Evolutionary conservation across 2,888 invertebrate species (phyloP).

Genomic region (Rhodophaea formosa): DNA sequence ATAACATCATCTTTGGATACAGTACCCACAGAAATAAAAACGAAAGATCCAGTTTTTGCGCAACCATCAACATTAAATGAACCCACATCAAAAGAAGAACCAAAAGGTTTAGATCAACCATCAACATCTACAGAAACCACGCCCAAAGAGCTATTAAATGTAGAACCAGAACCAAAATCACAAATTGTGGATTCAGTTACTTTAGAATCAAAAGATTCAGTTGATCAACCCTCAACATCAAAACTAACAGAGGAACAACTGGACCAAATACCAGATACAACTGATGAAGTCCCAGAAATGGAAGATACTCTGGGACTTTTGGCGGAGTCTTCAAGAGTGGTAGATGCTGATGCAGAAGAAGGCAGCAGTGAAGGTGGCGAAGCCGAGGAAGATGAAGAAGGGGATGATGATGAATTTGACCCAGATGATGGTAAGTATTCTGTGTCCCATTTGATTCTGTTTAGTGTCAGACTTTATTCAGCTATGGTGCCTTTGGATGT

Average conservation of each 20-base stretch:
- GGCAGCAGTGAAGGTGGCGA: constrained; percentile 32
- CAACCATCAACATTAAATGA: no score
- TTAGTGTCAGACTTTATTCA: no score
- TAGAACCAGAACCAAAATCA: neutral
- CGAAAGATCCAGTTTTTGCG: neutral
- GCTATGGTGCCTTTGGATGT: no score
- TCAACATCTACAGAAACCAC: neutral
- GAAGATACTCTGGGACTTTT: constrained; percentile 64
- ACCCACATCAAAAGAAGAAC: no score
- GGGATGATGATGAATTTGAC: constrained; percentile 41
- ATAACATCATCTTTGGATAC: no score
- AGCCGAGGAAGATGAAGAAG: constrained; percentile 57
- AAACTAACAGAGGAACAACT: neutral
- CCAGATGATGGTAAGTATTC: constrained; percentile 40
- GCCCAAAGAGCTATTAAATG: neutral
- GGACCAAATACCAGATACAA: constrained; percentile 17
- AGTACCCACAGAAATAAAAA: neutral
- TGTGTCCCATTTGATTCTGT: no score
- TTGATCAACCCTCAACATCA: constrained; percentile 12
- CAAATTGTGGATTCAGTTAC: no score
- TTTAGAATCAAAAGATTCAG: no score
- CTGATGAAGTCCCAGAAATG: constrained; percentile 37
- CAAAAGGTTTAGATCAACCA: neutral
- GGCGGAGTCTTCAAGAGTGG: constrained; percentile 60
- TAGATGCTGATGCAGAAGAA: constrained; percentile 60